These are phyloP conservation scores for Gastrophysa polygoni DNA, from an alignment of 2,888 invertebrate species.

Conservation along the genomic window DNA sequence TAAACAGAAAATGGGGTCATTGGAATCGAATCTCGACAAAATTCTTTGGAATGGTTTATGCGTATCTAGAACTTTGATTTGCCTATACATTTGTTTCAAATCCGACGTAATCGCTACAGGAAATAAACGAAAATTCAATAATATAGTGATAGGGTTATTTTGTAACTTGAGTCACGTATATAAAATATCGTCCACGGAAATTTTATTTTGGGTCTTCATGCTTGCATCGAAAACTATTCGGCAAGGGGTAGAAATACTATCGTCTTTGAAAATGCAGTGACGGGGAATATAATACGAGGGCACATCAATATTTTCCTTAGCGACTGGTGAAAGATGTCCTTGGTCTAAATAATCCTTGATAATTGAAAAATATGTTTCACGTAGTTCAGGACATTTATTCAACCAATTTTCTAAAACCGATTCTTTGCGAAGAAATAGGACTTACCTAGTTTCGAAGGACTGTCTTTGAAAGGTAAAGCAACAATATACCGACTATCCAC, in stretches of 20 bases:
- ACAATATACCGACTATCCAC: too few relatives aligned
- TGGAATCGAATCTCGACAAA: conserved; percentile 1
- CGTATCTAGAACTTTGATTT: neutral
- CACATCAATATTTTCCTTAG: conserved; percentile 11
- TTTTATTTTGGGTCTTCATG: conserved; percentile 11
- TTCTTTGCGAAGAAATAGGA: too few relatives aligned
- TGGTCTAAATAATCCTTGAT: conserved; percentile 10
- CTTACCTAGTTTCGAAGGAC: too few relatives aligned
- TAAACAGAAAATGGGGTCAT: neutral
- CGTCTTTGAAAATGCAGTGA: conserved; percentile 12
- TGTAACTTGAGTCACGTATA: conserved; percentile 14
- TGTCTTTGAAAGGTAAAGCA: too few relatives aligned
- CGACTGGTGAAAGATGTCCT: neutral
- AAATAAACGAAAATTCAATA: conserved; percentile 15
- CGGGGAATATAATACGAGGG: conserved; percentile 11
- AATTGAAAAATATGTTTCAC: conserved; percentile 7
- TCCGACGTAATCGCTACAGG: neutral
- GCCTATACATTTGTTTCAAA: neutral
- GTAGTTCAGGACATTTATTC: too few relatives aligned
- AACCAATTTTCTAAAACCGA: too few relatives aligned
- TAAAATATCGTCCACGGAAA: conserved; percentile 9
- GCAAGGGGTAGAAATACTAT: conserved; percentile 7
- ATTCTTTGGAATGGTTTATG: conserved; percentile 4
- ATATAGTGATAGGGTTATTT: conserved; percentile 8
- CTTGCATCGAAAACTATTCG: conserved; percentile 13